These are phyloP conservation scores for Eptesicus fuscus DNA, from an alignment of 2,113 vertebrate species.

Conservation along the genomic window DNA sequence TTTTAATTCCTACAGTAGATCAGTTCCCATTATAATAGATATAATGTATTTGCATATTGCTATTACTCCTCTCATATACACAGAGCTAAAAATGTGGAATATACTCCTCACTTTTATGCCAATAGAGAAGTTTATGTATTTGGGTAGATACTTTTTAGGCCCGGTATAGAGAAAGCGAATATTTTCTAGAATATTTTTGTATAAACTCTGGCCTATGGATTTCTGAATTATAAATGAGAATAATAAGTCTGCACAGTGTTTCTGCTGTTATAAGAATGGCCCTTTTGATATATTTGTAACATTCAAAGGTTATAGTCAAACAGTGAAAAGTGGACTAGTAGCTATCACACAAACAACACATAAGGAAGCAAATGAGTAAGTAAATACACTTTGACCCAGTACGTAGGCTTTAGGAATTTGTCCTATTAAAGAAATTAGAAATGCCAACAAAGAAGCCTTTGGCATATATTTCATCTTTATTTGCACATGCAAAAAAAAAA, in stretches of 20 bases:
- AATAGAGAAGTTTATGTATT: neutral
- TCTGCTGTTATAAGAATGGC: neutral
- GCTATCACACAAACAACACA: neutral
- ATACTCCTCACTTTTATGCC: neutral
- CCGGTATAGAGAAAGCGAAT: neutral
- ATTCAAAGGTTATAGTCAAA: neutral
- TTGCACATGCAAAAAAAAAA: neutral
- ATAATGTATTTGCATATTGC: conserved; percentile 72
- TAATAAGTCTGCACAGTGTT: neutral
- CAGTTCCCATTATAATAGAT: conserved; percentile 65
- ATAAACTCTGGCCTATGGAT: neutral
- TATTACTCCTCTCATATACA: conserved; percentile 40
- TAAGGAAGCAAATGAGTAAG: neutral
- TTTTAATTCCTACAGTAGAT: conserved; percentile 73
- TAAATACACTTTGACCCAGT: neutral
- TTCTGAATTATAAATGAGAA: conserved; percentile 10
- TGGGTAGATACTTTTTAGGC: neutral
- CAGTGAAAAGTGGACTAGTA: neutral
- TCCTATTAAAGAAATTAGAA: neutral
- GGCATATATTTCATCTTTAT: neutral
- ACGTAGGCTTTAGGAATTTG: neutral
- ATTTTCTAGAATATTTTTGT: neutral
- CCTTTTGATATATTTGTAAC: neutral
- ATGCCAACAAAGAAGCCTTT: neutral
- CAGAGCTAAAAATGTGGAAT: neutral